Evolutionary conservation across 1,140 invertebrate genomes (phyloP).

Genomic region (Aplysia californica): DNA sequence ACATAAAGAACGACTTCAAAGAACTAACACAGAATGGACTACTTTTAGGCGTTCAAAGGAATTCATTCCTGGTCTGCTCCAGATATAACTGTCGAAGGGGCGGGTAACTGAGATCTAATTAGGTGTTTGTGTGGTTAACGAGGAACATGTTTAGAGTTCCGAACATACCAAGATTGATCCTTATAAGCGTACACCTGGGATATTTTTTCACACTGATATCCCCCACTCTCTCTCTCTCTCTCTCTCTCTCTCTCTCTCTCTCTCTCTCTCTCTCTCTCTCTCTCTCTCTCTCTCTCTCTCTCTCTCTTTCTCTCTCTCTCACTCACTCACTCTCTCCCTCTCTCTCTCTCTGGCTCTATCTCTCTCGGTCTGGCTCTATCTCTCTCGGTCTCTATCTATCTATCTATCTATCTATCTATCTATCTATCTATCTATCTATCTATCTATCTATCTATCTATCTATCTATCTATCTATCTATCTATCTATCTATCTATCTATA

Average conservation of each 20-base stretch:
- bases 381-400: not conserved
- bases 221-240: not conserved
- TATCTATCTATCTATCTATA: not conserved
- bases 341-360: not conserved
- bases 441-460: not conserved
- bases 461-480: not conserved
- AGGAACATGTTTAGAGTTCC: no score
- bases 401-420: not conserved
- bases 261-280: slow-evolving; percentile 4
- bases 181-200: no score
- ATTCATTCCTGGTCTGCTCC: no score
- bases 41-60: no score
- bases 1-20: no score
- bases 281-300: slow-evolving; percentile 8
- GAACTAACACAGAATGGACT: no score
- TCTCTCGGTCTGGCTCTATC: not conserved
- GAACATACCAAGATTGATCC: no score
- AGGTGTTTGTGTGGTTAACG: no score
- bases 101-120: no score
- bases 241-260: not conserved
- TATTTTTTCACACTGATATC: not conserved
- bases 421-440: not conserved
- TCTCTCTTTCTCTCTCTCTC: slow-evolving; percentile 3
- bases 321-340: not conserved
- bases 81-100: no score